Conservation (phyloP, 2,797 vertebrate genomes). For the Sciaenops ocellatus region DNA sequence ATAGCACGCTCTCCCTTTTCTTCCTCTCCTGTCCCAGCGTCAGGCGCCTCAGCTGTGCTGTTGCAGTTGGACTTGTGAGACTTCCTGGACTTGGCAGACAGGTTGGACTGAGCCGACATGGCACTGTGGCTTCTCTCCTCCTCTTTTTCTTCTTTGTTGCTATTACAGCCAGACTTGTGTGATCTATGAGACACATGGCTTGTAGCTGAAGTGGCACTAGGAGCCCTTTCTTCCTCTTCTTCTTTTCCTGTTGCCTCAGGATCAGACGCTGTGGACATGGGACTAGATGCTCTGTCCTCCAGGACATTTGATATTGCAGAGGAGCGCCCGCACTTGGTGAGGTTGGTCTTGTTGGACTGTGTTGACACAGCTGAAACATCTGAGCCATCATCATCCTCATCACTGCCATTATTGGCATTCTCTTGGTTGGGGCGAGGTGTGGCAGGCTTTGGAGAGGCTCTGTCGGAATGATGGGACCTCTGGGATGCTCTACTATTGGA, state of each 20-base stretch:
- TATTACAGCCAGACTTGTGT: constrained; percentile 48
- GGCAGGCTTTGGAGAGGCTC: constrained; percentile 24
- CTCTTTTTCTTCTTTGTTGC: constrained; percentile 17
- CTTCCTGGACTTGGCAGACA: constrained; percentile 53
- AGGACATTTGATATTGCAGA: constrained; percentile 46
- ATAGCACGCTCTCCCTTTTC: constrained; percentile 41
- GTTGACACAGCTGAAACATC: constrained; percentile 60
- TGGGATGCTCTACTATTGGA: constrained; percentile 57
- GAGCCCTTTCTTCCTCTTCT: constrained; percentile 47
- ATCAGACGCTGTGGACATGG: constrained; percentile 50
- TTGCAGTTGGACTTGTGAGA: constrained; percentile 66
- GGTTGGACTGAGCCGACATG: constrained; percentile 56
- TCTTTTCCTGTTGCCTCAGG: constrained; percentile 26
- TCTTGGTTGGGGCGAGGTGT: constrained; percentile 28
- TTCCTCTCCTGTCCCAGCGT: constrained; percentile 36
- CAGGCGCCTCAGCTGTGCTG: constrained; percentile 47
- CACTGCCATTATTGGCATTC: neutral
- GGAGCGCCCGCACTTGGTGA: constrained; percentile 57
- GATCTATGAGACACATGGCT: constrained; percentile 64
- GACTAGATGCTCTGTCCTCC: constrained; percentile 47
- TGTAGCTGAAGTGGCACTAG: constrained; percentile 34
- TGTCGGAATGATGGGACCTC: constrained; percentile 39
- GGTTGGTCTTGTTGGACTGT: constrained; percentile 76
- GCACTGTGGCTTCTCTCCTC: constrained; percentile 56
- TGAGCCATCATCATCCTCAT: constrained; percentile 49